Base-by-base conservation (phyloP, 1,140 invertebrate genomes). In the Scaptodrosophila lebanonensis region DNA sequence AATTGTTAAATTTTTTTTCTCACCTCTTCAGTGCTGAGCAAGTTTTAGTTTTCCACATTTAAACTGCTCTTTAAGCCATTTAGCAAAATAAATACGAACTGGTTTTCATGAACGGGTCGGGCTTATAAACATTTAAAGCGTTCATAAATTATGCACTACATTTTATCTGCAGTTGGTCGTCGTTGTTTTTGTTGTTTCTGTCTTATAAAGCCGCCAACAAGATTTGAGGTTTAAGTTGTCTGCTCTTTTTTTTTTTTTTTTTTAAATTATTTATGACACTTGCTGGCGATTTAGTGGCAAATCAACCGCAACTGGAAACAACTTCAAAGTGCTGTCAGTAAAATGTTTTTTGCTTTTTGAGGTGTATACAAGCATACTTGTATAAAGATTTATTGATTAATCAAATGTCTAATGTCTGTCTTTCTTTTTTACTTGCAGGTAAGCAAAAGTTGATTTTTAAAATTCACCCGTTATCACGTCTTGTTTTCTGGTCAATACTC, bases 141-240 rank as follows among this genome's bases (percentile, higher is more conserved):
- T 22, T 49, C 70, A 75, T 75, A 66, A 75, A 75, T 75, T 75
- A 76, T 75, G 47, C 22, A 61, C 64, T 52, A 50, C 70, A 75
- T 59, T 4, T 75, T 75, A 25, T 25, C 8, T 8, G 22, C 22
- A 25, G 8, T 49, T 45, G 15, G n/a, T n/a, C n/a, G n/a, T n/a
- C 13, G 6, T 16, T 42, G 13, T 27, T 4, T 39, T 56, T 30
- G 33, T 25, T 3, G 8, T 3, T 8, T 25, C 8, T 3, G 22
- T 8, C 8, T 25, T 25, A 25, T 25, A 57, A 47, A 63, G 57
- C 52, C 40, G 53, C 47, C 53, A 47, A 51, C 43, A 57, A 45
- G 39, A 27, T n/a, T n/a, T n/a, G n/a, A n/a, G n/a, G n/a, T n/a
- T n/a, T n/a, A n/a, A n/a, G n/a, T n/a, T n/a, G n/a, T n/a, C n/a